phyloP scores from a whole-genome alignment of 2,797 vertebrate species.

The Silurus lanzhouensis region DNA sequence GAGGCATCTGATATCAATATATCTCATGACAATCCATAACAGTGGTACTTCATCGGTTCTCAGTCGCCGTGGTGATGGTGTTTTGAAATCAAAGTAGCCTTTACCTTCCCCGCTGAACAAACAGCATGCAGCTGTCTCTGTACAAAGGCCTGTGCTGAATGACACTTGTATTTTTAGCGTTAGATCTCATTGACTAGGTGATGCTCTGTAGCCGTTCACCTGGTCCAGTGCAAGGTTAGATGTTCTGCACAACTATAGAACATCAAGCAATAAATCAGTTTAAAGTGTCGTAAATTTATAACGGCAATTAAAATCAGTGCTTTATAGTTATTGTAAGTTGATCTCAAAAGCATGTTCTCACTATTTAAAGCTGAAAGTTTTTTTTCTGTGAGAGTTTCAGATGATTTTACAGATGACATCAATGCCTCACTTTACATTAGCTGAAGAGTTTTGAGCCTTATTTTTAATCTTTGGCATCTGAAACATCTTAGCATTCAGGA shows the following conservation, averaged over 20 bases:
- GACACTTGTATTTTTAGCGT: constrained; percentile 55
- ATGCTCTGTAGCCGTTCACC: constrained; percentile 37
- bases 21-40: not conserved
- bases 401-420: not conserved
- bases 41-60: constrained; percentile 13
- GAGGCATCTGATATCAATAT: constrained; percentile 20
- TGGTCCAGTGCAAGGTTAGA: constrained; percentile 49
- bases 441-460: not conserved
- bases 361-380: not conserved
- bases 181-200: constrained; percentile 29
- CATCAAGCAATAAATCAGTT: constrained; percentile 37
- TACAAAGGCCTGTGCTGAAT: constrained; percentile 54
- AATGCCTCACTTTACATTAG: not conserved
- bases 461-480: not conserved
- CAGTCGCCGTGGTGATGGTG: constrained; percentile 43
- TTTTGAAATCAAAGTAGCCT: constrained; percentile 57
- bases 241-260: constrained; percentile 33
- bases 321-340: constrained; percentile 15
- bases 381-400: not conserved
- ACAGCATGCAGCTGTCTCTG: constrained; percentile 53
- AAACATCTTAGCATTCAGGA: not conserved
- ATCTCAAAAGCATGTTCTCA: not conserved
- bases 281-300: constrained; percentile 27
- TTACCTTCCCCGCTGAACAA: constrained; percentile 52
- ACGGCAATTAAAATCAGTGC: constrained; percentile 4